Base-by-base conservation (phyloP, 2,888 invertebrate species). In the Eueremaeus valkanovi region DNA sequence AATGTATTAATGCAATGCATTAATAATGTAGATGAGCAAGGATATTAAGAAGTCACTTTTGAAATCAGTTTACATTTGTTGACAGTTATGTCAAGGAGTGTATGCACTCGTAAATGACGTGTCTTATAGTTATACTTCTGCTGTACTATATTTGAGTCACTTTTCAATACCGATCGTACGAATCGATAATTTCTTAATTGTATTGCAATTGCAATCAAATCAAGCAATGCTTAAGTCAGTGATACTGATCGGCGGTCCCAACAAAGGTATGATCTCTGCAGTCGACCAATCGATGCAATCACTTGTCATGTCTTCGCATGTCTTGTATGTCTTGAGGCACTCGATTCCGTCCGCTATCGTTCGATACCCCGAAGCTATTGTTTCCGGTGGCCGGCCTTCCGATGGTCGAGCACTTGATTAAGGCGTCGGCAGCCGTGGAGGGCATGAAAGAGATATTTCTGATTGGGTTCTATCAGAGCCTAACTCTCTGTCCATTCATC, bases 311-410 rank as follows among this genome's bases (percentile, higher is more conserved):
- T 29, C 27, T 27, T 16, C 24, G 24, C 9, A 49, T 49, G 3
- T 49, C 3, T 58, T 55, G 55, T n/a, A n/a, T n/a, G 9, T 40
- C 16, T n/a, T 40, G 83, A 96, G 98, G 98, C 0, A 99, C 98
- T 11, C 87, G 98, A 74, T 99, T 99, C 84, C 90, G 99, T 0
- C 99, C 99, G 0, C 86, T 99, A 3, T 97, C 97, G 0, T 85
- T 99, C 77, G 97, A 98, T 83, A 90, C 92, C n/a, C 97, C 99
- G 0, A 99, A 99, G 84, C 98, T 98, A 0, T 84, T 99, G 21
- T 99, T 99, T 84, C 97, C 97, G 0, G 91, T 99, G 18, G 99
- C 96, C 73, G 99, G 99, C 0, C 85, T 93, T 55, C 97, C 98
- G 0, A 87, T 98, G 78, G 93, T 99, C 77, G 95, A 98, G 82